phyloP scores from a whole-genome alignment of 2,888 invertebrate genomes.

The Halictus quadricinctus region DNA sequence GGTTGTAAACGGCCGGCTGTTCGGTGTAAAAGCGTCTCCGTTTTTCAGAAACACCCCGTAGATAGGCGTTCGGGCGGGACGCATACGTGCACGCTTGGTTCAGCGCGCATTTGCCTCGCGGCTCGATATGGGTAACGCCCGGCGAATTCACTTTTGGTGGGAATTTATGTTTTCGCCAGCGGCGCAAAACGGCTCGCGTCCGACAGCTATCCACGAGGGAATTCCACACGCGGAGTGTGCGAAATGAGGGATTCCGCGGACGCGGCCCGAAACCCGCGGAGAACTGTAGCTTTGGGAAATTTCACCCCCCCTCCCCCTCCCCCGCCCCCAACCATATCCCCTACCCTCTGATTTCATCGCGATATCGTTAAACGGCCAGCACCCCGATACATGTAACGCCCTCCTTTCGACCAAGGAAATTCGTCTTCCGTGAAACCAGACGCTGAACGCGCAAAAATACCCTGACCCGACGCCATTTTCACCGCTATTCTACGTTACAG shows the following conservation, averaged over 20 bases:
- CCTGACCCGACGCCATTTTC: background rate
- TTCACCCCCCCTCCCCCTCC: background rate
- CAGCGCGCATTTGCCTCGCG: conserved; percentile 59
- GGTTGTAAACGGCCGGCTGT: background rate
- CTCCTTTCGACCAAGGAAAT: conserved; percentile 3
- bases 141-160: conserved; percentile 68
- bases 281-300: conserved; percentile 21
- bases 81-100: conserved; percentile 36
- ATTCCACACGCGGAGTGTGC: conserved; percentile 57
- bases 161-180: conserved; percentile 72
- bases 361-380: background rate
- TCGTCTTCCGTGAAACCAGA: conserved; percentile 4
- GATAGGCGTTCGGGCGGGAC: background rate
- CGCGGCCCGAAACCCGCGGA: conserved; percentile 18
- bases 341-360: conserved; percentile 16
- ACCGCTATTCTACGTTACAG: background rate
- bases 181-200: conserved; percentile 62
- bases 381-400: background rate
- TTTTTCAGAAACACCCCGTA: background rate
- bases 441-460: background rate
- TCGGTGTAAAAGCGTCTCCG: background rate
- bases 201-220: conserved; percentile 58
- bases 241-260: conserved; percentile 43
- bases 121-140: conserved; percentile 63
- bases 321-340: background rate